phyloP scores from a whole-genome alignment of 2,113 vertebrate genomes.

The Notiomystis cincta region DNA sequence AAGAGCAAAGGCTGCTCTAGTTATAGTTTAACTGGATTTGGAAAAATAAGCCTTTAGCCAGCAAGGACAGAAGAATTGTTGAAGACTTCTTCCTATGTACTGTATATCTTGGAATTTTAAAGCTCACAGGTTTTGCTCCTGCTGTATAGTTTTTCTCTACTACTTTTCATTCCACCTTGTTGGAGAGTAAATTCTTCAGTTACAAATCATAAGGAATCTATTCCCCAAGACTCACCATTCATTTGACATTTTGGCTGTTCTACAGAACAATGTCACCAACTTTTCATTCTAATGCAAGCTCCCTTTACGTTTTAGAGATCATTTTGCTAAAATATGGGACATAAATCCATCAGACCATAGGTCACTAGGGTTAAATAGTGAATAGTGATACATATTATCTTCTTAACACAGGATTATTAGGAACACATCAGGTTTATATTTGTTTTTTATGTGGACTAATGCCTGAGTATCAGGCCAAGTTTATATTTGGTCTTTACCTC shows the following conservation, averaged over 20 bases:
- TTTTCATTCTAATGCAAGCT: background rate
- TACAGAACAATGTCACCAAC: background rate
- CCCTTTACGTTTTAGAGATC: background rate
- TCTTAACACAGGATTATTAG: background rate
- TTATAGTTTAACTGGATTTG: background rate
- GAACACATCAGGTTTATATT: background rate
- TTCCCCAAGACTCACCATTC: background rate
- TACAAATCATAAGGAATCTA: background rate
- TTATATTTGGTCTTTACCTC: background rate
- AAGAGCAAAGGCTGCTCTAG: background rate
- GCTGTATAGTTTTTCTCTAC: background rate
- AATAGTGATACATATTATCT: background rate
- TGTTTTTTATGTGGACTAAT: background rate
- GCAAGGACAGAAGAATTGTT: background rate
- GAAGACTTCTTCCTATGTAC: background rate
- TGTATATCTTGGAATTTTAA: background rate
- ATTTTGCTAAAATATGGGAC: background rate
- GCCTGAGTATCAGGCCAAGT: background rate
- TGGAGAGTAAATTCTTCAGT: background rate
- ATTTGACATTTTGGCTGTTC: background rate
- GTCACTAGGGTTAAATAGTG: background rate
- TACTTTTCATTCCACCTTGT: background rate
- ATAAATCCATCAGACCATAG: background rate
- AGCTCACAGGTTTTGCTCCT: accelerated
- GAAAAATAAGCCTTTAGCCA: background rate